Base-by-base conservation (phyloP, 2,888 invertebrate species). In the Lasioglossum pauxillum region DNA sequence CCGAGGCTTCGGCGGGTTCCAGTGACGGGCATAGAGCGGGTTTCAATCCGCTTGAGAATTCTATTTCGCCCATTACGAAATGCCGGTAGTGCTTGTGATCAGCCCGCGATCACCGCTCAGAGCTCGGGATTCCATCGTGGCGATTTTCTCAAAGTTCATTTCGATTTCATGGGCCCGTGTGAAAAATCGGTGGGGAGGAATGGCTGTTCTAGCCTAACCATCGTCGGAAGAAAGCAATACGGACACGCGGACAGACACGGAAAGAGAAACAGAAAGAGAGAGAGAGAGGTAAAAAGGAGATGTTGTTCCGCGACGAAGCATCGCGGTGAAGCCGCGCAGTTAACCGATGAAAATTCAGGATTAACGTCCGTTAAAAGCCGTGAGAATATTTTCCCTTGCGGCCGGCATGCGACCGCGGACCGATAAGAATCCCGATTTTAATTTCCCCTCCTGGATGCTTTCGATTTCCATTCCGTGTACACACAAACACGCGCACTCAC, bases 51-150 rank as follows among this genome's bases (percentile, higher is more conserved):
- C 80, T 79, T 76, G 76, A 73, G 81, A 87, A 87, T 87, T 81
- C 80, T 86, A 79, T 79, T 87, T 78, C 74, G 76, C 73, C 79
- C 71, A 84, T 87, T 86, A 82, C 75, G 78, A 85, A 85, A 87
- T 85, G 53, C 82, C 82, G 78, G 72, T 75, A 41, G 74, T 77
- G 38, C 23, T 53, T 53, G 41, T 67, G 38, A 23, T 5, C 38
- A 57, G 57, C 82, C 71, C 73, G 78, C 49, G 49, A 53, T 53
- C 23, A 67, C 71, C 78, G 82, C 41, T 80, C 82, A 16, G 5
- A 44, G 44, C 69, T 74, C 53, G 53, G 71, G 23, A 84, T 87
- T 79, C 81, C 77, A 67, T 31, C 71, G 38, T 79, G 35, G 31
- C 74, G 38, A 83, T 83, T 87, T 79, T 67, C 86, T 64, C 72